Evolutionary conservation across 2,888 invertebrate species (phyloP), one percentile per base, ranked within the genome.

Genomic region (Choristoneura rosaceana): DNA sequence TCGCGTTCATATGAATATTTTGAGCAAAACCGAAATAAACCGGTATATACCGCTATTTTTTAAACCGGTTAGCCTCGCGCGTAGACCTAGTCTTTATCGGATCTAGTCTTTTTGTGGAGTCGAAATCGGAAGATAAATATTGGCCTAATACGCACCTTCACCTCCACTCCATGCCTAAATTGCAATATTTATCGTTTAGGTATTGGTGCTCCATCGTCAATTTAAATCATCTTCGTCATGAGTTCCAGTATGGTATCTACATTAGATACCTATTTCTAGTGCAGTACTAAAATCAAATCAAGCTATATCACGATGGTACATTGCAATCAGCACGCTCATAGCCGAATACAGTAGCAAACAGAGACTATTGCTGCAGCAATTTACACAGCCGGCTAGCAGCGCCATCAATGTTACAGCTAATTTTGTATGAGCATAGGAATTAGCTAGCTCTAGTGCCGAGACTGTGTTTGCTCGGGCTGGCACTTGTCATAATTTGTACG

Each of bases 261-360:
- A 25, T 25, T 25, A 25, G 25, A 25, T 25, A 25, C 25, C 25
- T 25, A 25, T 25, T 25, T 25, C 25, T 25, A 25, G 25, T 25
- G 45, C 10, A 14, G n/a, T 8, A 15, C 17, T 52, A 17, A 52
- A 15, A 8, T 4, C 12, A 52, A 15, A 52, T 17, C 25, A 55
- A 25, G 12, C 25, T 25, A 25, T 12, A 52, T 8, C 15, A 52
- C 0, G 4, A 52, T 17, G 25, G 25, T 55, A 55, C 74, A 68
- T 52, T 70, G 65, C 60, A 71, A 55, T 70, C 52, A 55, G 55
- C 58, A 65, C 73, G 25, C 50, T 47, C 17, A 61, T 43, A 25
- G 5, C 55, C 12, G 25, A 55, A 55, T 61, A 3, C 17, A 15
- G 10, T 7, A 15, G 15, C 64, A 66, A 52, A 55, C 41, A 45